phyloP scores from a whole-genome alignment of 2,797 vertebrate genomes.

The Ceyx erithaca region DNA sequence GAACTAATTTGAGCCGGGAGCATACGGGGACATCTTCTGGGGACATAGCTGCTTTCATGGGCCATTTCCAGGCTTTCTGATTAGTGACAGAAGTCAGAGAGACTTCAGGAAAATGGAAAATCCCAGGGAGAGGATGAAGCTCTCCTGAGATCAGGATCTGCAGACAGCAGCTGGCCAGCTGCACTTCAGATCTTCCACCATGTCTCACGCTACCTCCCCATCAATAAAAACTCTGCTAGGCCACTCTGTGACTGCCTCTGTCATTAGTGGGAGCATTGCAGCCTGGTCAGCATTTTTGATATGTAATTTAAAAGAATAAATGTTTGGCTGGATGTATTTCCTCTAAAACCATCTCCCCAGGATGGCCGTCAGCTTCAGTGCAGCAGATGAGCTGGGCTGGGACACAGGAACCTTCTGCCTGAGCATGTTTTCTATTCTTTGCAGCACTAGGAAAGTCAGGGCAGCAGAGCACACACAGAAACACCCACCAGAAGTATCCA shows the following conservation, averaged over 20 bases:
- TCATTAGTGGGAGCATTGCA: constrained; percentile 56
- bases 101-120: constrained; percentile 48
- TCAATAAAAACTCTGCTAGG: constrained; percentile 14
- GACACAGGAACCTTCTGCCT: neutral
- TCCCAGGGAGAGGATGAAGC: constrained; percentile 39
- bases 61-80: constrained; percentile 59
- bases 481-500: neutral
- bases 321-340: constrained; percentile 56
- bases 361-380: neutral
- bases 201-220: constrained; percentile 44
- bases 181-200: constrained; percentile 7
- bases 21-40: constrained; percentile 45
- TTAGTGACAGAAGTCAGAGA: constrained; percentile 59
- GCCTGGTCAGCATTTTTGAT: constrained; percentile 40
- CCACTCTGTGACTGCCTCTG: neutral
- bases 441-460: neutral
- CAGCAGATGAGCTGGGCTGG: constrained; percentile 28
- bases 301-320: constrained; percentile 66
- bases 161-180: constrained; percentile 59
- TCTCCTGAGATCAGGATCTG: constrained; percentile 44
- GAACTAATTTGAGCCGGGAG: constrained; percentile 67
- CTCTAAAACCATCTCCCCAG: constrained; percentile 36
- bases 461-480: fast-evolving
- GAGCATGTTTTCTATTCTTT: neutral
- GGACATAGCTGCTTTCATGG: constrained; percentile 42